phyloP scores from a whole-genome alignment of 2,888 invertebrate species.

The Noctua fimbriata region DNA sequence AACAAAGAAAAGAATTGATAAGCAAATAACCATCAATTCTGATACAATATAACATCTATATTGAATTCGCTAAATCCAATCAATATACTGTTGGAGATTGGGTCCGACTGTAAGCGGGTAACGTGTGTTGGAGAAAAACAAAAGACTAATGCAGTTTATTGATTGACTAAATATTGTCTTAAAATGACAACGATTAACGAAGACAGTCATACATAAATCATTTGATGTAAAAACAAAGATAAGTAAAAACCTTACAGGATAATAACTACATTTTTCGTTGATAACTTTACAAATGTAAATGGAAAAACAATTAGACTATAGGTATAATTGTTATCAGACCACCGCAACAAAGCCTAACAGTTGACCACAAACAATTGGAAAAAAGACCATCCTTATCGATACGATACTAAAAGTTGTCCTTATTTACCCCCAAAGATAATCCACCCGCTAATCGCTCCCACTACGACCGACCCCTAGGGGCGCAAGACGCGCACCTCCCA shows the following conservation, averaged over 20 bases:
- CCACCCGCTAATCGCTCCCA: slow-evolving; percentile 54
- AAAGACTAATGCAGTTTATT: not conserved
- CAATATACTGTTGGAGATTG: slow-evolving; percentile 74
- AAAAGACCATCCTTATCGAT: not conserved
- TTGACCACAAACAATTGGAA: not conserved
- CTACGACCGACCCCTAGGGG: slow-evolving; percentile 48
- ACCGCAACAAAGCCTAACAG: not conserved
- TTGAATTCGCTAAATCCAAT: slow-evolving; percentile 83
- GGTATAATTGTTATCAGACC: not conserved
- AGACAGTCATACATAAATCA: not conserved
- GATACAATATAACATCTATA: slow-evolving; percentile 77
- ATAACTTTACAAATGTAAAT: not conserved
- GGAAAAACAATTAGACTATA: not conserved
- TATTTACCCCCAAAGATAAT: not conserved
- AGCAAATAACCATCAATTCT: slow-evolving; percentile 81
- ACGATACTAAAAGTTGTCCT: not conserved
- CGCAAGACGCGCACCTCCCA: slow-evolving; percentile 72
- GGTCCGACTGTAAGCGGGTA: slow-evolving; percentile 45
- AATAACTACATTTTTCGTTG: not conserved
- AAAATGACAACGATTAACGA: no score
- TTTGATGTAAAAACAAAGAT: not conserved
- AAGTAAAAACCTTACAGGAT: not conserved
- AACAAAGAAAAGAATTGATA: slow-evolving; percentile 71
- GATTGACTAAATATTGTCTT: no score
- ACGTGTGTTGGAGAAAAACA: slow-evolving; percentile 4